Evolutionary conservation across 92 coral and sea anemone genomes (phyloP), one percentile per base, ranked within the genome.

Genomic region (Epizoanthus scotinus): DNA sequence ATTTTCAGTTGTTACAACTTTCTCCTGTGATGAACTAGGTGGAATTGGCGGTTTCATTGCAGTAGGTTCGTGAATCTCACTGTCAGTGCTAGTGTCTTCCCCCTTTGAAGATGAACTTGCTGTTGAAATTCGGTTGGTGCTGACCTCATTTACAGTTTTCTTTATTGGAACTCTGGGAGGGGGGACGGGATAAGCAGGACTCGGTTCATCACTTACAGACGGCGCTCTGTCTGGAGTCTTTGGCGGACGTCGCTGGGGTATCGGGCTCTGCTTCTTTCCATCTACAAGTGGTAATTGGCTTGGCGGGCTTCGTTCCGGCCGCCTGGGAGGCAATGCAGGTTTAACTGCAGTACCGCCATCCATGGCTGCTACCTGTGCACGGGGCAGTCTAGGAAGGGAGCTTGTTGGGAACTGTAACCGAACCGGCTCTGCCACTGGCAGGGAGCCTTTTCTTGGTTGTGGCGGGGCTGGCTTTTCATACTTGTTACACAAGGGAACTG

Each of bases 281-380:
- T 19, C n/a, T 69, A 21, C 19, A 14, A 12, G 86, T 25, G 73
- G 63, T 9, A 92, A 93, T 18, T 67, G 56, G 47, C 84, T 87
- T 4, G 89, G 91, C 47, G 94, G 88, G 6, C 78, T 38, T 85
- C 80, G 83, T 15, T 86, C 73, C 0, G 74, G 75, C 54, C 73
- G 31, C 31, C 81, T 70, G 13, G 86, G 78, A 10, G 93, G 91
- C 24, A 85, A 66, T 1, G 90, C 66, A 63, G 88, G 84, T 22
- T 6, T 74, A 42, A 59, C 40, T 68, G 54, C 72, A 42, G 79
- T 26, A 71, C 70, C 10, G 18, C 77, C 82, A 64, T 73, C 66
- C 49, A 75, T 71, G 8, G 55, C 15, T 40, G 90, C 79, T 19
- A 82, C 70, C 70, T 50, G 79, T 9, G 84, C 71, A 20, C 47